Evolutionary conservation across 2,113 vertebrate genomes (phyloP).

Genomic region (Ailurus styani): DNA sequence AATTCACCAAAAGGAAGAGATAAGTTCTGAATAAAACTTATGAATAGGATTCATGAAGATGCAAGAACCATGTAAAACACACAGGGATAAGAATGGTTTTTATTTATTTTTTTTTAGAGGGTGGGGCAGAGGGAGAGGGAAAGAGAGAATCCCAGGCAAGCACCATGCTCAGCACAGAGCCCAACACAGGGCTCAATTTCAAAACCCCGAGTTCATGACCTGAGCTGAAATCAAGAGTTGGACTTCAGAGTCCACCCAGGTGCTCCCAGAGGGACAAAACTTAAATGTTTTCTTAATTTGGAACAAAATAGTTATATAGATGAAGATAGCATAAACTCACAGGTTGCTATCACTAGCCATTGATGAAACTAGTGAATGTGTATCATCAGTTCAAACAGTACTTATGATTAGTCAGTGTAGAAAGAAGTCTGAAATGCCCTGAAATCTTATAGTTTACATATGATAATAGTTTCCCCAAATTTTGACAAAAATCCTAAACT

Average conservation of each 20-base stretch:
- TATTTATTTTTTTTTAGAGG: neutral
- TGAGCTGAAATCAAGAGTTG: neutral
- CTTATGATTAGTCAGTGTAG: neutral
- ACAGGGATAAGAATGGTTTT: neutral
- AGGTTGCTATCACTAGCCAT: neutral
- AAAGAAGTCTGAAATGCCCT: neutral
- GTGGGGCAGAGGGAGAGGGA: neutral
- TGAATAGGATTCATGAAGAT: neutral
- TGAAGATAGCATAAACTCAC: neutral
- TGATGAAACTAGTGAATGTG: neutral
- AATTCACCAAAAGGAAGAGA: neutral
- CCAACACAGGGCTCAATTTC: neutral
- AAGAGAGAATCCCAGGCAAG: neutral
- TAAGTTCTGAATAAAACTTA: neutral
- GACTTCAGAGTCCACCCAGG: neutral
- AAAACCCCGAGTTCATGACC: neutral
- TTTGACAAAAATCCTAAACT: neutral
- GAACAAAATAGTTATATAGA: neutral
- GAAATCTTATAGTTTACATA: neutral
- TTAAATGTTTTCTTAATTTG: neutral
- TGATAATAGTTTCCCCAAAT: neutral
- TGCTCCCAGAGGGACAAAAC: neutral
- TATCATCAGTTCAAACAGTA: neutral
- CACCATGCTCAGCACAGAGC: neutral
- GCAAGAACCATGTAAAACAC: neutral